Base-by-base conservation (phyloP, 2,888 invertebrate genomes). In the Sarcophaga caerulescens region DNA sequence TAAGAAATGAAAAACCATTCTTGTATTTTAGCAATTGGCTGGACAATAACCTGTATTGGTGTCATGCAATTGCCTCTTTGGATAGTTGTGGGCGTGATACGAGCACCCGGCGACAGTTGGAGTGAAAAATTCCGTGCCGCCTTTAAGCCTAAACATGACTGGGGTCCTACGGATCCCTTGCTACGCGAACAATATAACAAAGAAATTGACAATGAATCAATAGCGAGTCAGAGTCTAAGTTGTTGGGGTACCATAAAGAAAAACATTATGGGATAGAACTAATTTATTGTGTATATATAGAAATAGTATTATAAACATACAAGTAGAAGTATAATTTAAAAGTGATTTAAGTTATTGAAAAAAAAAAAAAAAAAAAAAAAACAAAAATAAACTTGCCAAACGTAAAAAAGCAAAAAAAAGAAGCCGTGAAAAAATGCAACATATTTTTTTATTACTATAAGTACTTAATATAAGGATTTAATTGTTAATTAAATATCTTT, bases 121-220 rank as follows among this genome's bases (percentile, higher is more conserved):
- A 84, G 88, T 11, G 92, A 92, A 71, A 94, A 93, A 89, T 87
- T 94, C 2, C 87, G 89, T 1, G 92, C 91, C n/a, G 91, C 94
- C 0, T 94, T 95, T 79, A 92, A 92, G 12, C 94, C 95, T 3
- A 93, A 91, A 5, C 91, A 93, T n/a, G 92, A 94, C 59, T 95
- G 95, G 95, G 95, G 95, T 19, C 95, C 95, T 0, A 90, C 90
- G 17, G 94, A 95, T 89, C 92, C 93, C 0, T 90, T 92, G 59
- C 90, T 93, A 4, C 92, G 93, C 62, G 94, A 94, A 81, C 94
- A 94, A 87, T 95, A 95, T 94, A 92, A 93, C 45, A 94, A 94
- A 85, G 89, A 90, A 74, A 90, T 92, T 10, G 90, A 89, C 4
- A 90, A 90, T 25, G 92, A 91, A 35, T 84, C 90, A n/a, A 89